Evolutionary conservation across 2,797 vertebrate species (phyloP).

Genomic region (Enteromius unitaeniatus): DNA sequence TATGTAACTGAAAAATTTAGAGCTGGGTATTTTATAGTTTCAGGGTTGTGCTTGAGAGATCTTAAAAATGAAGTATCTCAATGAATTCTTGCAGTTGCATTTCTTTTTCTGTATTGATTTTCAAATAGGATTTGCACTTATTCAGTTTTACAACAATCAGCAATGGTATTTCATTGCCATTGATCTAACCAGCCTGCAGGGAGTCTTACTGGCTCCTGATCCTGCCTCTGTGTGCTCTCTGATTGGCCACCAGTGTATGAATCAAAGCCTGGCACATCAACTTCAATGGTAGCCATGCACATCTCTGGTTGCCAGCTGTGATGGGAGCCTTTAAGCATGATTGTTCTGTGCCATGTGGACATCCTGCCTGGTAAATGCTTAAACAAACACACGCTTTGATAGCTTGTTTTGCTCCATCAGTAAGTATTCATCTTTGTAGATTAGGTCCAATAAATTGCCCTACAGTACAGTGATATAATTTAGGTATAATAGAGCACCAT

Average conservation of each 20-base stretch:
- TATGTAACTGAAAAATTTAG: neutral
- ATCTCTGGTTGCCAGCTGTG: slow-evolving; percentile 28
- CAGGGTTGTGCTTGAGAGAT: slow-evolving; percentile 1
- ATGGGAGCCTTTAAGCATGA: neutral
- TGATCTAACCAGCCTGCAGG: slow-evolving; percentile 35
- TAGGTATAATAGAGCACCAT: slow-evolving; percentile 20
- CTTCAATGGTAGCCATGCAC: slow-evolving; percentile 19
- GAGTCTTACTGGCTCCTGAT: neutral
- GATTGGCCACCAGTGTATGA: slow-evolving; percentile 5
- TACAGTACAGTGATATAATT: neutral
- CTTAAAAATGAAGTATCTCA: neutral
- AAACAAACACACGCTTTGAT: slow-evolving; percentile 1
- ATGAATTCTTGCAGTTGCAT: neutral
- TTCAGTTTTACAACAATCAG: slow-evolving; percentile 35
- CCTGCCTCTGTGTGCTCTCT: neutral
- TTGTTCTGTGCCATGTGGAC: neutral
- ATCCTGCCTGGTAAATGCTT: slow-evolving; percentile 16
- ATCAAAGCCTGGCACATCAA: slow-evolving; percentile 24
- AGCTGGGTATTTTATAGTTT: neutral
- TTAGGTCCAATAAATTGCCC: neutral
- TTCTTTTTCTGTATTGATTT: slow-evolving; percentile 39
- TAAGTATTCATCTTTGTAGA: slow-evolving; percentile 16
- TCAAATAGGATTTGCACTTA: slow-evolving; percentile 31
- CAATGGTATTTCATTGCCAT: slow-evolving; percentile 36
- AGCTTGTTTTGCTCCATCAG: neutral